Percentiles rank a stretch among this genome's conserved stretches.
Conservation (phyloP, 2,888 invertebrate species). For the Neoscelio sp. region DNA sequence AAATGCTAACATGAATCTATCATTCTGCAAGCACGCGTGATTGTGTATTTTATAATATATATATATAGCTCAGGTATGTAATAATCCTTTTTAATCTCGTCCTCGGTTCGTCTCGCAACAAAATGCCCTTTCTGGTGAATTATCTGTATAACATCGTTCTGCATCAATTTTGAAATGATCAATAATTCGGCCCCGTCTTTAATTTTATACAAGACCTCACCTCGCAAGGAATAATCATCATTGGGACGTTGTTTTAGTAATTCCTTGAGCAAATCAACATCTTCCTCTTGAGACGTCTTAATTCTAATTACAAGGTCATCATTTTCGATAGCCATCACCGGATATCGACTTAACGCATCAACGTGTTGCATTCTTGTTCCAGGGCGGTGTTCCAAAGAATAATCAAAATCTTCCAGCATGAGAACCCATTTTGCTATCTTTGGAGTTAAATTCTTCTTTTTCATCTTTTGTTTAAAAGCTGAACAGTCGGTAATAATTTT, state of each 20-base stretch:
- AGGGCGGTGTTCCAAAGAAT: slow-evolving; percentile 24
- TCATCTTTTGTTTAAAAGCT: slow-evolving; percentile 35
- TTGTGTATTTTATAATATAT: no score
- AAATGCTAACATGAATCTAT: no score
- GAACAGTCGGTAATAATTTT: slow-evolving; percentile 23
- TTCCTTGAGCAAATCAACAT: no score
- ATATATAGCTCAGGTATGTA: slow-evolving; percentile 35
- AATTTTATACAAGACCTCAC: slow-evolving; percentile 29
- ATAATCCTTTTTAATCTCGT: no score
- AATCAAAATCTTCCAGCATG: slow-evolving; percentile 35
- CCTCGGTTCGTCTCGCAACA: background rate
- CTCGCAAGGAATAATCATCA: no score
- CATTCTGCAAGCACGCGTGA: no score
- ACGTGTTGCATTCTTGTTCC: slow-evolving; percentile 44
- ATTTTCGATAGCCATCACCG: no score
- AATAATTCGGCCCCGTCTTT: slow-evolving; percentile 25
- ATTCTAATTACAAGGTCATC: no score
- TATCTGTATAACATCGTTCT: slow-evolving; percentile 18
- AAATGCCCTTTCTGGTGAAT: slow-evolving; percentile 19
- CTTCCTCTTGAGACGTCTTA: no score
- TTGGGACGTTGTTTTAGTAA: no score
- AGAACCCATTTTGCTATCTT: slow-evolving; percentile 45
- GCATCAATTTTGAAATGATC: slow-evolving; percentile 26
- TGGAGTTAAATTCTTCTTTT: slow-evolving; percentile 24
- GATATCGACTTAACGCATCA: slow-evolving; percentile 34